Base-by-base conservation (phyloP, 2,797 vertebrate genomes). In the Potorous gilbertii region DNA sequence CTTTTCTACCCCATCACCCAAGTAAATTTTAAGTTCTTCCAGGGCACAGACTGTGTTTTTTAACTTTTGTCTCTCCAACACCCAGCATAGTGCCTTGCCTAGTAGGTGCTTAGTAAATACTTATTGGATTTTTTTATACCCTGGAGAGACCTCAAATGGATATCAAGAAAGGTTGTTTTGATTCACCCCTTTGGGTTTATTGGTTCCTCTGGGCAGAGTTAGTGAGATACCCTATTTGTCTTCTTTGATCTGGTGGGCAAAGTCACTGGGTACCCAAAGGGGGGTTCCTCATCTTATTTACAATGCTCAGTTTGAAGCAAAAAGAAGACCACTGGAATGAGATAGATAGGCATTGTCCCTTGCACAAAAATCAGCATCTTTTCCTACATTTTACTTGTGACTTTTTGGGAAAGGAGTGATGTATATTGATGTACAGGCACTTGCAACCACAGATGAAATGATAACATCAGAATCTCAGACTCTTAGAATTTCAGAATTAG, bases 201-300 rank as follows among this genome's bases (percentile, higher is more conserved):
- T 81, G 0, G 56, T 94, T 94, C 92, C 96, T 91, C 56, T 54
- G 90, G 92, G 92, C 92, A 93, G 81, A 90, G 89, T 94, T 92
- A 92, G 46, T 92, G 92, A 92, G 93, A 94, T 91, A 95, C 89
- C 62, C 87, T 96, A 59, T 94, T 95, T 90, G 8, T 55, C 92
- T 93, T 95, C 74, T 97, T 94, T 95, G 94, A 90, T 93, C 94
- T 97, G 95, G 93, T 96, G 96, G 91, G 74, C 40, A 96, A 5
- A 93, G 93, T 97, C 96, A 21, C 93, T 74, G 56, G 55, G 21
- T 92, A 94, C 92, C 94, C 90, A 21, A 55, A 92, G 55, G 87
- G 91, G 50, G 10, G 34, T 91, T 0, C 56, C 50, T 95, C 96
- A 40, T 91, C 0, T 1, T 62, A 54, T 14, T 46, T n/a, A 81